Evolutionary conservation across 2,113 vertebrate genomes (phyloP).

Genomic region (Ictalurus furcatus): DNA sequence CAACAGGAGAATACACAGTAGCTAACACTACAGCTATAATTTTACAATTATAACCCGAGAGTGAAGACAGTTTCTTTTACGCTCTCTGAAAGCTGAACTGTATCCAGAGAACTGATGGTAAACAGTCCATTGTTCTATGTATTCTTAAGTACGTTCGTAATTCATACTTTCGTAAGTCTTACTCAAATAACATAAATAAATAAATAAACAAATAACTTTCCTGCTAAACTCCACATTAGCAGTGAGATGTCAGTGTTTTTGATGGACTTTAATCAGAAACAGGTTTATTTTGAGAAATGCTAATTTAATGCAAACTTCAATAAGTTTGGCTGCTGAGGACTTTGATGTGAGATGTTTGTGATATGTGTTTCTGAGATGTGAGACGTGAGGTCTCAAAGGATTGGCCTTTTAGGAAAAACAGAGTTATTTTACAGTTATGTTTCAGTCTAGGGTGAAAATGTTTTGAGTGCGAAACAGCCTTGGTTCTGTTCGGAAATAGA

Average conservation of each 20-base stretch:
- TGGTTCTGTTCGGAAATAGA: constrained; percentile 54
- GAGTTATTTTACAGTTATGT: constrained; percentile 32
- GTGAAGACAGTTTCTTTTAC: background rate
- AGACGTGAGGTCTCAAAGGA: constrained; percentile 20
- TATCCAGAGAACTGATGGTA: background rate
- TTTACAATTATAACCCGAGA: background rate
- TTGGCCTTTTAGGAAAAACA: background rate
- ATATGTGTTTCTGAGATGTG: constrained; percentile 55
- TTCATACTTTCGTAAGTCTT: constrained; percentile 42
- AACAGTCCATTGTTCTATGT: background rate
- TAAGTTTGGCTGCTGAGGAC: constrained; percentile 38
- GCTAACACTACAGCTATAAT: background rate
- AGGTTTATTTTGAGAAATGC: constrained; percentile 65
- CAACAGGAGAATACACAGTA: background rate
- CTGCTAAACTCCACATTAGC: constrained; percentile 62
- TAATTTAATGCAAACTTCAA: constrained; percentile 64
- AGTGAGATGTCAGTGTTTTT: constrained; percentile 63
- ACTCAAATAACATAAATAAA: constrained; percentile 47
- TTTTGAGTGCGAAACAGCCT: constrained; percentile 46
- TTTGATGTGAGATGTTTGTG: constrained; percentile 66
- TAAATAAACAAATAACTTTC: constrained; percentile 42
- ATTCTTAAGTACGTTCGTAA: background rate
- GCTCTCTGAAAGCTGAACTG: background rate
- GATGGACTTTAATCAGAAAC: constrained; percentile 64
- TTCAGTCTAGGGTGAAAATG: constrained; percentile 16